Conservation (phyloP, 2,888 invertebrate species). For the Catocala nupta region DNA sequence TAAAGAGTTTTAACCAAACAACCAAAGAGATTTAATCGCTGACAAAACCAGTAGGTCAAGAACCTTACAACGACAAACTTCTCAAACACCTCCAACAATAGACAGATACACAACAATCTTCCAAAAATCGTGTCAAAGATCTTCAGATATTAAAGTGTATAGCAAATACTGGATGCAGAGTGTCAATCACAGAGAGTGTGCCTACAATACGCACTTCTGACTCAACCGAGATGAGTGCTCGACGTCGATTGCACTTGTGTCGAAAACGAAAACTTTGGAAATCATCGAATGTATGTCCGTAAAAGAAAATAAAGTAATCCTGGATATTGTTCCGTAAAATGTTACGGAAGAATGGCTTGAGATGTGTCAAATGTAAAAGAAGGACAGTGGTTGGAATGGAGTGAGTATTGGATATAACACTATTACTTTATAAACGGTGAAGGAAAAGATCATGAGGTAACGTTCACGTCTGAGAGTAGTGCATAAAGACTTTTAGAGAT, state of each 20-base stretch:
- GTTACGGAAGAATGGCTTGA: too few species aligned
- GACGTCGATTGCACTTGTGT: conserved; percentile 33
- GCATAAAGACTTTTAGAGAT: too few species aligned
- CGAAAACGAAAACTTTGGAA: conserved; percentile 11
- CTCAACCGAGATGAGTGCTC: conserved; percentile 28
- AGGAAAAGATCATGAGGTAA: too few species aligned
- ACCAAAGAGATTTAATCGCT: too few species aligned
- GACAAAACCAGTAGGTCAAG: not conserved
- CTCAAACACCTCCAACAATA: not conserved
- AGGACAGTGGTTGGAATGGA: too few species aligned
- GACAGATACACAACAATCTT: conserved; percentile 1
- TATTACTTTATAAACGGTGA: too few species aligned
- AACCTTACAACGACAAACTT: not conserved
- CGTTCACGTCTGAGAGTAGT: too few species aligned
- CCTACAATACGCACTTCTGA: conserved; percentile 37
- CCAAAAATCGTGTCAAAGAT: conserved; percentile 27
- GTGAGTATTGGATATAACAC: too few species aligned
- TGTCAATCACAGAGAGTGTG: conserved; percentile 44
- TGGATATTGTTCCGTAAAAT: not conserved
- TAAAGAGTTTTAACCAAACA: too few species aligned
- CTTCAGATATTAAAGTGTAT: conserved; percentile 28
- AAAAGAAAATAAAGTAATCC: not conserved
- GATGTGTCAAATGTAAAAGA: too few species aligned
- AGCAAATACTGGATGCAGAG: conserved; percentile 39
- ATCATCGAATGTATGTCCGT: not conserved